Base-by-base conservation (phyloP, 2,888 invertebrate genomes). In the Hemicrepidius hirtus region DNA sequence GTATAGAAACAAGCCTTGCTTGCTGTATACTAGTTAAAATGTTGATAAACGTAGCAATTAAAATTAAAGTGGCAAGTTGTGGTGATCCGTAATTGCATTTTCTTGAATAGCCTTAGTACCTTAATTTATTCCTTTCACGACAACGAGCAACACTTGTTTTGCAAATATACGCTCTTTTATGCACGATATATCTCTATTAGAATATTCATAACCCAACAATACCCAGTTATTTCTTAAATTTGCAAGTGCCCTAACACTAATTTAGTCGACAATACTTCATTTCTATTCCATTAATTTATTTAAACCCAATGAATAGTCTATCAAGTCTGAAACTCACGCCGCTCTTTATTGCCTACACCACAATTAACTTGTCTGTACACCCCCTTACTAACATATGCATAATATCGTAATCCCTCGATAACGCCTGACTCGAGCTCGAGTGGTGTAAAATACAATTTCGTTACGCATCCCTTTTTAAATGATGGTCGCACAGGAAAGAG, bases 261-360 rank as follows among this genome's bases (percentile, higher is more conserved):
- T 20, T 32, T 12, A 10, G 57, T 28, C 28, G 21, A 65, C 65
- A 65, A 65, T 65, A 41, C 50, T 65, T 55, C 55, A 53, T 65
- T 65, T 53, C 53, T 65, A 65, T 53, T 55, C 55, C 65, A 65
- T 65, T 50, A 50, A 64, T 64, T 49, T 64, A 64, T 64, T 65
- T 20, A 64, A 49, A 49, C 35, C 20, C 63, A 50, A 64, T 64
- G 49, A 64, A 64, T 64, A 64, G 49, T 62, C 62, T 62, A 62
- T 62, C 44, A 62, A 44, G 62, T 46, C 5, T 62, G 24, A 53
- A 28, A 32, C 28, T 20, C 55, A 12, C 16, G 44, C 55, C 18
- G 28, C 18, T 18, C 57, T 37, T 35, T 16, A 57, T 37, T 20
- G 57, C 57, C 24, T 49, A 49, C 63, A 49, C 16, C 32, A 35